Conservation (phyloP, 2,888 invertebrate species). For the Carcina quercana region DNA sequence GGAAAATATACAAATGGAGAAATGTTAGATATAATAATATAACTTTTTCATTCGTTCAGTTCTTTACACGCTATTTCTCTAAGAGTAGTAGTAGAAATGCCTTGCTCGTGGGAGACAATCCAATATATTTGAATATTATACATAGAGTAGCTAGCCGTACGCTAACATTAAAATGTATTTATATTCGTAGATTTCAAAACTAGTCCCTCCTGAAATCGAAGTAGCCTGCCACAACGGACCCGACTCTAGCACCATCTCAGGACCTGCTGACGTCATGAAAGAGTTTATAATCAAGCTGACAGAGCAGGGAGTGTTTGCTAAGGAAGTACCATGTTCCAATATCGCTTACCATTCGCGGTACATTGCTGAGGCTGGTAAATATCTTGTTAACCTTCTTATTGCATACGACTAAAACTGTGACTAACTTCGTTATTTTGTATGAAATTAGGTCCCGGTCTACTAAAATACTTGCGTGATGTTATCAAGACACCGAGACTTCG, state of each 20-base stretch:
- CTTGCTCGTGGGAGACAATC: no score
- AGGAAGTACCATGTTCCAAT: constrained; percentile 78
- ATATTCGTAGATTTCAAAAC: no score
- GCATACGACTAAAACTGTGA: neutral
- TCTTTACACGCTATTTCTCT: no score
- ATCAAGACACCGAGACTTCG: constrained; percentile 79
- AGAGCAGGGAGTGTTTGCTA: constrained; percentile 46
- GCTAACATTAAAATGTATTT: no score
- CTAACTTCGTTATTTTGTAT: neutral
- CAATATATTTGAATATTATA: no score
- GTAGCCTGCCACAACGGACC: constrained; percentile 88
- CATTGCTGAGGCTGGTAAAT: constrained; percentile 77
- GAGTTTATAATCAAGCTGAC: constrained; percentile 69
- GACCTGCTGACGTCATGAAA: constrained; percentile 77
- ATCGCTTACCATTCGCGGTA: constrained; percentile 93
- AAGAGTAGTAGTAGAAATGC: no score
- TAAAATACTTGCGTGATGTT: constrained; percentile 76
- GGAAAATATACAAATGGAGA: no score
- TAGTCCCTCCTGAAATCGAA: constrained; percentile 79
- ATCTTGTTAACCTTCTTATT: neutral
- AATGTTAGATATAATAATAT: no score
- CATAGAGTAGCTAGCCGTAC: no score
- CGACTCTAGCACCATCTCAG: constrained; percentile 86
- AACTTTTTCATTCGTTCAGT: no score
- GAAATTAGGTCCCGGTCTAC: constrained; percentile 75